Percentiles rank a stretch among this genome's conserved stretches.
Evolutionary conservation across 2,888 invertebrate genomes (phyloP).

Genomic region (Zhengitettix transpicula): DNA sequence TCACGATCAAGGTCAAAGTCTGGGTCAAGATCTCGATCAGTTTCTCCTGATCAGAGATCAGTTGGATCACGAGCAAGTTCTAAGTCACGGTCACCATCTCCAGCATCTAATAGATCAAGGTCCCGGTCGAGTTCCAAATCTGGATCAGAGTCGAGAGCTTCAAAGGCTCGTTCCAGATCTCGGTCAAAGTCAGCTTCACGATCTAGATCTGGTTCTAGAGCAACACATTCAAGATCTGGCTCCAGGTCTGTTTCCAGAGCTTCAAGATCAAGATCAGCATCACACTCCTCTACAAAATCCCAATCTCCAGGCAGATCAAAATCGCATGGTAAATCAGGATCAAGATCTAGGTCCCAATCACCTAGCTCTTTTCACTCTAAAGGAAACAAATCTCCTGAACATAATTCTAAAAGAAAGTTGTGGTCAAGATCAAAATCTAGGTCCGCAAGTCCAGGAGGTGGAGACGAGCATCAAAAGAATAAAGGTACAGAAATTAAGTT

Average conservation of each 20-base stretch:
- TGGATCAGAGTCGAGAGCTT: slow-evolving; percentile 15
- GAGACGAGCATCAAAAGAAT: background rate
- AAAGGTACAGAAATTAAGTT: background rate
- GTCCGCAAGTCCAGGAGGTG: background rate
- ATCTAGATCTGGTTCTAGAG: slow-evolving; percentile 17
- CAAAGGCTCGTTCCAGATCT: slow-evolving; percentile 14
- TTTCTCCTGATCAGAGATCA: slow-evolving; percentile 1
- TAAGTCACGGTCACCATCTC: slow-evolving; percentile 14
- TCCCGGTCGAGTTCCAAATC: slow-evolving; percentile 16
- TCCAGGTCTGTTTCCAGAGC: slow-evolving; percentile 4
- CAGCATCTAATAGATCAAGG: slow-evolving; percentile 15
- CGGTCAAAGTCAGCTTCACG: slow-evolving; percentile 15
- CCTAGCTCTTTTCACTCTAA: background rate
- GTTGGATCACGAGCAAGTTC: slow-evolving; percentile 14
- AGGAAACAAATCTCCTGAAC: background rate
- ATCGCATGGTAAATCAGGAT: slow-evolving; percentile 9
- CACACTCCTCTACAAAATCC: slow-evolving; percentile 10
- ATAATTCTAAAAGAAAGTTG: background rate
- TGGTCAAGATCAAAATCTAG: slow-evolving; percentile 2
- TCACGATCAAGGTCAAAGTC: slow-evolving; percentile 9
- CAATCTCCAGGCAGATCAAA: no score
- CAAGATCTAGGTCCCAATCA: slow-evolving; percentile 17
- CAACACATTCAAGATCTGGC: slow-evolving; percentile 15
- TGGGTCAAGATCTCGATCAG: slow-evolving; percentile 15
- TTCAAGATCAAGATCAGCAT: slow-evolving; percentile 13